Conservation (phyloP, 2,888 invertebrate species). For the Cybosia mesomella region DNA sequence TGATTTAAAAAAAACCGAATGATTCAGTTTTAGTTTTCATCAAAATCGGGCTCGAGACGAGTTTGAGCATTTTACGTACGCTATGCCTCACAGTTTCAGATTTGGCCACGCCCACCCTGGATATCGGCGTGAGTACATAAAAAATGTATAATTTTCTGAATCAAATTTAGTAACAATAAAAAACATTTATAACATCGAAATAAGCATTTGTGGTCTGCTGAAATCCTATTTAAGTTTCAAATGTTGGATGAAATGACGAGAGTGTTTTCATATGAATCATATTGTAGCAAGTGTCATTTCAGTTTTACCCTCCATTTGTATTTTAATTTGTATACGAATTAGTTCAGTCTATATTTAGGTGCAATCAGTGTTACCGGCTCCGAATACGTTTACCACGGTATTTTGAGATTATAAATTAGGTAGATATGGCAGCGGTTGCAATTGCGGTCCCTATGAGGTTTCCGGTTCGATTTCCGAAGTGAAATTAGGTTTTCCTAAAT, state of each 20-base stretch:
- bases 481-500: neutral
- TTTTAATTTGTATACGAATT: constrained; percentile 34
- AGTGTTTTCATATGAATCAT: constrained; percentile 31
- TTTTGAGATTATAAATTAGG: neutral
- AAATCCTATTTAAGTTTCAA: constrained; percentile 46
- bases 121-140: no score
- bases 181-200: neutral
- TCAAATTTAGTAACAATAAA: neutral
- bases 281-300: constrained; percentile 14
- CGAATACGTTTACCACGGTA: neutral
- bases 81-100: no score
- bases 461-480: neutral
- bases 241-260: constrained; percentile 44
- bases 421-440: neutral
- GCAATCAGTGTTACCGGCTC: neutral
- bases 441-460: neutral
- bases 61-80: no score
- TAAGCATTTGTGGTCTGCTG: constrained; percentile 29
- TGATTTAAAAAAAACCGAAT: no score
- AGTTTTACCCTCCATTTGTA: constrained; percentile 35
- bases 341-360: constrained; percentile 5
- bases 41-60: no score
- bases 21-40: no score
- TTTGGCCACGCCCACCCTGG: no score
- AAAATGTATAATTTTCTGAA: neutral